A percentile compares a stretch with the other conserved stretches of the same genome.
phyloP scores from a whole-genome alignment of 2,113 vertebrate species.

The Grammomys dolichurus region DNA sequence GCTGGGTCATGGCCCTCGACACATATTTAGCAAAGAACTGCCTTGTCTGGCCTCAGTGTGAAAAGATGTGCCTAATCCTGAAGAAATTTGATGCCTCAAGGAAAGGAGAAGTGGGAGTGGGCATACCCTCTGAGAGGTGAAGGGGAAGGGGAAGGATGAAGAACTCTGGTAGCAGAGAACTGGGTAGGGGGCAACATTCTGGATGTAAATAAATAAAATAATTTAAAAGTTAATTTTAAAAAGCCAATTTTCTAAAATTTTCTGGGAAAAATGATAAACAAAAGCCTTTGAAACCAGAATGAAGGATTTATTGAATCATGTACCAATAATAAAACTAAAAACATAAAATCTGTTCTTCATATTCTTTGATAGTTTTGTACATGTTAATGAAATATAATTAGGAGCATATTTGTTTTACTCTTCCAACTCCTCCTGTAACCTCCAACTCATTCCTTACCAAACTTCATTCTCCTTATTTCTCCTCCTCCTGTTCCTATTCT shows the following conservation, averaged over 20 bases:
- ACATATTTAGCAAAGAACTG: no score
- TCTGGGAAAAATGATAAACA: slow-evolving; percentile 49
- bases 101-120: no score
- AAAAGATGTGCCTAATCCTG: no score
- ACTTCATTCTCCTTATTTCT: not conserved
- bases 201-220: no score
- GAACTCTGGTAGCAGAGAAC: no score
- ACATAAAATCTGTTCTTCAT: not conserved
- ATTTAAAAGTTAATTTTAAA: no score
- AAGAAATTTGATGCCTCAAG: no score
- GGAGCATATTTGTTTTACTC: not conserved
- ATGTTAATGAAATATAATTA: not conserved
- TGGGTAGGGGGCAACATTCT: no score
- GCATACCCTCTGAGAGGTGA: no score
- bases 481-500: not conserved
- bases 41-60: no score
- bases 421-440: not conserved
- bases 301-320: not conserved
- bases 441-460: not conserved
- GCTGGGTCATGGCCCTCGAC: no score
- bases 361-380: not conserved
- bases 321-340: slow-evolving; percentile 35
- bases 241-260: not conserved
- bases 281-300: not conserved
- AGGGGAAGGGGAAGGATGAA: no score